A percentile compares a stretch with the other conserved stretches of the same genome.
Conservation (phyloP, 2,797 vertebrate species). For the Sebastes hubbsi region DNA sequence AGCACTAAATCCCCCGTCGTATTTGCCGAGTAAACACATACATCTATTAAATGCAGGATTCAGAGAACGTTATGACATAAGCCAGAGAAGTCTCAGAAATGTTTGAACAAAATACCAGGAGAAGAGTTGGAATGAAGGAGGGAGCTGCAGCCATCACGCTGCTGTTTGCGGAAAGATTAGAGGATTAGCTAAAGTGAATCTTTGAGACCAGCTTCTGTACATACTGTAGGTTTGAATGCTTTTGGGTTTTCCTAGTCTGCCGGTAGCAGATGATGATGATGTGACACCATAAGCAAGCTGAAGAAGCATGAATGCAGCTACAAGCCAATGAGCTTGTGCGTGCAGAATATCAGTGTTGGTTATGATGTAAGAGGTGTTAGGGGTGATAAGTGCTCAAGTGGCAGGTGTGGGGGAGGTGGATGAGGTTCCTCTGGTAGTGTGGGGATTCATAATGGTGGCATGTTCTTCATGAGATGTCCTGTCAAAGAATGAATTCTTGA, state of each 20-base stretch:
- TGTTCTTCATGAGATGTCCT: background rate
- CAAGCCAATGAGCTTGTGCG: background rate
- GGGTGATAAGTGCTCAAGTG: background rate
- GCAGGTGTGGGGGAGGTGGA: background rate
- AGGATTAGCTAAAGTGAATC: background rate
- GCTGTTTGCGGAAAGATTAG: constrained; percentile 12
- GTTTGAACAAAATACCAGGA: background rate
- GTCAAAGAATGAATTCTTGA: background rate
- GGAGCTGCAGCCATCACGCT: background rate
- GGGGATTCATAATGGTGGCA: background rate
- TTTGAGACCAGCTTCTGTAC: background rate
- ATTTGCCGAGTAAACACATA: background rate
- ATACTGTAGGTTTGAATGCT: background rate
- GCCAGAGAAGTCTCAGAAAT: background rate
- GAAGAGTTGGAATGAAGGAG: background rate
- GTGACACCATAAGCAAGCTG: background rate
- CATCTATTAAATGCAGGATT: background rate
- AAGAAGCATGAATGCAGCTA: background rate
- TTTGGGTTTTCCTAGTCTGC: background rate
- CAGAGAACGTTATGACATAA: background rate
- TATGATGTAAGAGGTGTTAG: background rate
- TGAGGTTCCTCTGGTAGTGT: background rate
- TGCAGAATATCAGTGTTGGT: background rate
- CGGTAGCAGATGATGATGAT: constrained; percentile 10
- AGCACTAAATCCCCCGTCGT: background rate